Conservation (phyloP, 2,888 invertebrate species). For the Ptilodon capucinus region DNA sequence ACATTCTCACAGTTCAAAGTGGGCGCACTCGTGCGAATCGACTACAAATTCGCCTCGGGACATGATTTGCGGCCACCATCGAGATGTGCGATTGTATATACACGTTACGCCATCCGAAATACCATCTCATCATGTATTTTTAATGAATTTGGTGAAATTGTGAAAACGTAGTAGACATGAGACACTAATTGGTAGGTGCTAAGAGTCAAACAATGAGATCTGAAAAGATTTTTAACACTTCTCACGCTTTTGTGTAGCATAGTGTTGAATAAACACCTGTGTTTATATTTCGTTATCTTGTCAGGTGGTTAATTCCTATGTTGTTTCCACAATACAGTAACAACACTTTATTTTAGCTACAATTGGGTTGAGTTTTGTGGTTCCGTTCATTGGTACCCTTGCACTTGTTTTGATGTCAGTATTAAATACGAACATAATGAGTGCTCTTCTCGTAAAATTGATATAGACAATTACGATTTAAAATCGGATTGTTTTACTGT, state of each 20-base stretch:
- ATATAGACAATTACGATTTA: too few relatives aligned
- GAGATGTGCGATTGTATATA: constrained; percentile 15
- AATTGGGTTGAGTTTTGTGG: constrained; percentile 6
- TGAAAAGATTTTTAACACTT: constrained; percentile 54
- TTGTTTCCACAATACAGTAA: constrained; percentile 17
- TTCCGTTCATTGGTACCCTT: not conserved
- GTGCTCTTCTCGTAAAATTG: not conserved
- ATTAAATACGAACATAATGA: not conserved
- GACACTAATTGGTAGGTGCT: constrained; percentile 48
- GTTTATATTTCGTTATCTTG: constrained; percentile 57
- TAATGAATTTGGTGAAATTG: not conserved
- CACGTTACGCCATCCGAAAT: constrained; percentile 9
- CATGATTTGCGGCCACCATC: constrained; percentile 45
- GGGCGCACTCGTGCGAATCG: constrained; percentile 29
- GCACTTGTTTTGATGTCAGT: too few relatives aligned
- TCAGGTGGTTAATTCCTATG: constrained; percentile 24
- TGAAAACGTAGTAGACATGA: constrained; percentile 40
- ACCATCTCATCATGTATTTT: not conserved
- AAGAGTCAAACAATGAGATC: constrained; percentile 46
- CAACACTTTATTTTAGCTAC: constrained; percentile 21
- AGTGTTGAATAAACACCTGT: constrained; percentile 51
- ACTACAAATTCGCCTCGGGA: constrained; percentile 45
- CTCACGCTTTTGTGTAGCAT: constrained; percentile 55
- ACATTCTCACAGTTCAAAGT: constrained; percentile 47
- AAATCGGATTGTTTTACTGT: too few relatives aligned